phyloP scores from a whole-genome alignment of 2,113 vertebrate species.

The Tringa solitaria region DNA sequence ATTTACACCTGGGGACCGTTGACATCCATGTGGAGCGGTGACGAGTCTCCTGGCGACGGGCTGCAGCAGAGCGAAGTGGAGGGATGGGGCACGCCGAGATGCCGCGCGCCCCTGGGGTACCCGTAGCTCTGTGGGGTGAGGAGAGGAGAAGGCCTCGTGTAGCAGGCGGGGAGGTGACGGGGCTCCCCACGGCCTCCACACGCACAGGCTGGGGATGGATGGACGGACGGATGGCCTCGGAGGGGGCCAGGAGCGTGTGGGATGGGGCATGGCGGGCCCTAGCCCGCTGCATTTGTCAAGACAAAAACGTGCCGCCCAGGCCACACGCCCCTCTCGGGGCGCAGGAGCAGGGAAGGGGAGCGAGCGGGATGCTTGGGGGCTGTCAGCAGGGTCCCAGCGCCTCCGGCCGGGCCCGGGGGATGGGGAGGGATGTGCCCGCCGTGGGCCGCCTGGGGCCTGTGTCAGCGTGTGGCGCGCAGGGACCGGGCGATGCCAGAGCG shows the following conservation, averaged over 20 bases:
- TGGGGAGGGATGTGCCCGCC: neutral
- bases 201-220: rapidly evolving
- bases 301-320: rapidly evolving
- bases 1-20: neutral
- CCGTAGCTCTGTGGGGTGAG: rapidly evolving
- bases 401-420: too few species aligned
- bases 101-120: rapidly evolving
- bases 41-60: neutral
- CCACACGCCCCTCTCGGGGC: rapidly evolving
- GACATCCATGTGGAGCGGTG: rapidly evolving
- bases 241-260: neutral
- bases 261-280: neutral
- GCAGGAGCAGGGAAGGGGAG: neutral
- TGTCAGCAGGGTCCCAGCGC: neutral
- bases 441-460: neutral
- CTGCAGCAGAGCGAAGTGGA: neutral
- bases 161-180: neutral
- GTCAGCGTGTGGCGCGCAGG: neutral
- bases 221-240: rapidly evolving
- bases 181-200: neutral
- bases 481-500: conserved; percentile 30
- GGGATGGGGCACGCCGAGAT: rapidly evolving
- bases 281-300: rapidly evolving
- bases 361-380: neutral
- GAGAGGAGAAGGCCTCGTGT: neutral